phyloP scores from a whole-genome alignment of 30 jellyfish, hydroid and myxozoan genomes.

The Morbakka virulenta region DNA sequence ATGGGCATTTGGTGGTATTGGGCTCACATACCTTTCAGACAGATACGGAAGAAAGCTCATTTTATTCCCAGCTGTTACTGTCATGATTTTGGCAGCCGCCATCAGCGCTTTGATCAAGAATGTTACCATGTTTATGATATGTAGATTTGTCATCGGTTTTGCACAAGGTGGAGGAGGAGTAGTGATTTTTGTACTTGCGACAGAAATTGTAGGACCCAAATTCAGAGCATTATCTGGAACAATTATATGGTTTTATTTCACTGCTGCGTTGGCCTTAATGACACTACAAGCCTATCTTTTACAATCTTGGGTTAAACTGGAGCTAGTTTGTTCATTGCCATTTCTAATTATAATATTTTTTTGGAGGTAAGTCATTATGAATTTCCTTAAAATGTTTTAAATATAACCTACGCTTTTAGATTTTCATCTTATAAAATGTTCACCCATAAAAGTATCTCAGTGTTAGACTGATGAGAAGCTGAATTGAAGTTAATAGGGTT shows the following conservation, averaged over 20 bases:
- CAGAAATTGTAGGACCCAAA: slow-evolving; percentile 66
- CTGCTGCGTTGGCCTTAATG: slow-evolving; percentile 57
- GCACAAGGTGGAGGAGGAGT: slow-evolving; percentile 66
- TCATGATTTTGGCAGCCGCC: slow-evolving; percentile 33
- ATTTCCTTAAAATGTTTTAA: too few species aligned
- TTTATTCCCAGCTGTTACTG: slow-evolving; percentile 54
- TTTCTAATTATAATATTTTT: slow-evolving; percentile 30
- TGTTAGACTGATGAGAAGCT: too few species aligned
- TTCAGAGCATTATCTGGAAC: slow-evolving; percentile 69
- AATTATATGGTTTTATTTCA: slow-evolving; percentile 68
- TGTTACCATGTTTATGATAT: slow-evolving; percentile 33
- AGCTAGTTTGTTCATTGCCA: slow-evolving; percentile 66
- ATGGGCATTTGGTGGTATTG: slow-evolving; percentile 82
- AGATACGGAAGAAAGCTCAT: slow-evolving; percentile 57
- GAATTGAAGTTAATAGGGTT: too few species aligned
- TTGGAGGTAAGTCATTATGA: slow-evolving; percentile 75
- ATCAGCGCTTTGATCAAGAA: slow-evolving; percentile 34
- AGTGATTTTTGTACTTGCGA: slow-evolving; percentile 65
- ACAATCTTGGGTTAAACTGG: slow-evolving; percentile 70
- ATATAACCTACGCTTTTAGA: too few species aligned
- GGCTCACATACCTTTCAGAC: slow-evolving; percentile 61
- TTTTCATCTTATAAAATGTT: too few species aligned
- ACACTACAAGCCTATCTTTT: slow-evolving; percentile 50
- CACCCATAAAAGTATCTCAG: too few species aligned
- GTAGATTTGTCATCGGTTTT: slow-evolving; percentile 64